Evolutionary conservation across 1,140 invertebrate species (phyloP), one percentile per base, ranked within the genome.

Genomic region (Bombus waltoni): DNA sequence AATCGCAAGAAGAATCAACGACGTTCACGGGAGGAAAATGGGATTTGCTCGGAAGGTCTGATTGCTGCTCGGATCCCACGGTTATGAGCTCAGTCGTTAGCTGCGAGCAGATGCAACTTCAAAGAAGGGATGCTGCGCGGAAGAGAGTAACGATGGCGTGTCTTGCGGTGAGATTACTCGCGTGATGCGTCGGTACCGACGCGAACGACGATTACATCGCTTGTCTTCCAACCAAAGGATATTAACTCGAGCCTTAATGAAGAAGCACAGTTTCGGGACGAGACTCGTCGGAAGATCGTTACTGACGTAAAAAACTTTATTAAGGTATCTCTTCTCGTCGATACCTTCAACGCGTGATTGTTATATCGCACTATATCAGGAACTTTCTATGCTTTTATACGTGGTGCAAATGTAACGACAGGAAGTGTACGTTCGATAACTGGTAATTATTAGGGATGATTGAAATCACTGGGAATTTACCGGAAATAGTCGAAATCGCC

Each of bases 101-200:
- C 38, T 72, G 53, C 68, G 75, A 80, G 32, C 32, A 44, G 32
- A 40, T 35, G n/a, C 13, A 32, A 68, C 62, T 42, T 83, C 72
- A 76, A 83, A 68, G 59, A 83, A 10, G 38, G 11, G 32, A 74
- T 35, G 38, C 11, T 10, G 13, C 9, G 57, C 32, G 57, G 53
- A 72, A 78, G 76, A 78, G n/a, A n/a, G 11, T 53, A 75, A 83
- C 75, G 84, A 82, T 47, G 44, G 2, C 10, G 65, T n/a, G 57
- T 44, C 32, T 74, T 25, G 32, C 0, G 25, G 32, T 11, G 32
- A 66, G 32, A 74, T 82, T 66, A 42, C 15, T 74, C 38, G 35
- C n/a, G 68, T 32, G 42, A 53, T 28, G n/a, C 44, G 32, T 22
- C 25, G 38, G 11, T 62, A 57, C 11, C 47, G 74, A 13, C 11